Evolutionary conservation across 2,797 vertebrate genomes (phyloP).

Genomic region (Chrosomus eos): DNA sequence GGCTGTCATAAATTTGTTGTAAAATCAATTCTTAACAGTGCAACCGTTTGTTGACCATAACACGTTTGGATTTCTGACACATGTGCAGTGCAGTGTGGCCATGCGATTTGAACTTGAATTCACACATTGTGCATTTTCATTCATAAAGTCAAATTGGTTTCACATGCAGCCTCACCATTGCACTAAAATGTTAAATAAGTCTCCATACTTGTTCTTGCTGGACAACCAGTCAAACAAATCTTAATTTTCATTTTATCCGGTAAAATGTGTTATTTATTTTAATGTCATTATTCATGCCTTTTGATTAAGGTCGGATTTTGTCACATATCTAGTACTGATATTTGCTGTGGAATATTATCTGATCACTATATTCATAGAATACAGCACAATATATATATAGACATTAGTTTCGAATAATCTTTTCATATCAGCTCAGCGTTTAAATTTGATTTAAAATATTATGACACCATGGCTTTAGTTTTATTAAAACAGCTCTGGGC

Average conservation of each 20-base stretch:
- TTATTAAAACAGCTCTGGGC: not conserved
- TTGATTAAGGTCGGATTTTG: not conserved
- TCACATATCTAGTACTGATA: too few species aligned
- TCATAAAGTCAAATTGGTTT: not conserved
- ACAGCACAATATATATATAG: not conserved
- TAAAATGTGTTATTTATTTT: not conserved
- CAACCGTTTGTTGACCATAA: not conserved
- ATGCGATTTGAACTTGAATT: not conserved
- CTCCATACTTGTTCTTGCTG: not conserved
- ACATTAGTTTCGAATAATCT: not conserved
- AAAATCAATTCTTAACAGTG: not conserved
- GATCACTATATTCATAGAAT: not conserved
- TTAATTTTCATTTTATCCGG: not conserved
- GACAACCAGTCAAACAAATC: not conserved
- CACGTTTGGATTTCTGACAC: not conserved
- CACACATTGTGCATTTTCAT: not conserved
- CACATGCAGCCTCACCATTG: not conserved
- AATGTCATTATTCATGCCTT: not conserved
- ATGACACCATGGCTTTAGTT: not conserved
- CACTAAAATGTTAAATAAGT: too few species aligned
- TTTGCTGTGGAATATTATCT: not conserved
- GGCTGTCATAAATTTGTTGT: not conserved
- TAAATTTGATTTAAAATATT: not conserved
- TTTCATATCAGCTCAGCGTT: not conserved
- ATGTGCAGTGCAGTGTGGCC: not conserved